A percentile compares a stretch with the other conserved stretches of the same genome.
Conservation (phyloP, 2,888 invertebrate genomes). For the Tachina fera region DNA sequence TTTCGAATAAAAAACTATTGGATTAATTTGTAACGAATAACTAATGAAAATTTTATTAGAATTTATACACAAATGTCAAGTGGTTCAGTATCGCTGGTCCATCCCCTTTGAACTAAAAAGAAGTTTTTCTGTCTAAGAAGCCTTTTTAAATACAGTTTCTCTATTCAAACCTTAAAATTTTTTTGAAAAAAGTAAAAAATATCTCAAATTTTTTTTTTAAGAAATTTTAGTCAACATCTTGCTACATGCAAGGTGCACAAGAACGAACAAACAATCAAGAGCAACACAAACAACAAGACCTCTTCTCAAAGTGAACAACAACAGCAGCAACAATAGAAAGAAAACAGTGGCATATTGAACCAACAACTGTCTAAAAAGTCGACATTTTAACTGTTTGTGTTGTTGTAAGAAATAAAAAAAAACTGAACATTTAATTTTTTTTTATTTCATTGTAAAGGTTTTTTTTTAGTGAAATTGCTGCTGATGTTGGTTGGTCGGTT, state of each 20-base stretch:
- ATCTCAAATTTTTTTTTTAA: background rate
- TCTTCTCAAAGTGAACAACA: constrained; percentile 6
- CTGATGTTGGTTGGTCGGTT: constrained; percentile 55
- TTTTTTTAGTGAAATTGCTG: constrained; percentile 58
- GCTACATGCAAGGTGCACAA: constrained; percentile 12
- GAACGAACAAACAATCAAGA: constrained; percentile 8
- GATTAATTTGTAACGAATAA: too few species aligned
- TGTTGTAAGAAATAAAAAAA: constrained; percentile 32
- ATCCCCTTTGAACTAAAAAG: too few species aligned
- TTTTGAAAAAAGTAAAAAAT: background rate
- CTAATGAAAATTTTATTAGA: too few species aligned
- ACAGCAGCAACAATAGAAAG: constrained; percentile 11
- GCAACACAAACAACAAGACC: constrained; percentile 45
- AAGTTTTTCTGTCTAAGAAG: background rate
- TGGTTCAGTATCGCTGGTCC: too few species aligned
- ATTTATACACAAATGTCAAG: too few species aligned
- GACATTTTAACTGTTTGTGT: constrained; percentile 69
- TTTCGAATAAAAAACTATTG: too few species aligned
- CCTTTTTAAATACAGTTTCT: background rate
- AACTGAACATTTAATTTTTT: constrained; percentile 47
- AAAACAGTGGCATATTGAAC: constrained; percentile 64
- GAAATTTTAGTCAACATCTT: background rate
- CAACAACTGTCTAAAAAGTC: constrained; percentile 67
- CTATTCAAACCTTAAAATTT: background rate
- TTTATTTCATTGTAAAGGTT: background rate